Base-by-base conservation (phyloP, 2,113 vertebrate genomes). In the Pleuronectes platessa region DNA sequence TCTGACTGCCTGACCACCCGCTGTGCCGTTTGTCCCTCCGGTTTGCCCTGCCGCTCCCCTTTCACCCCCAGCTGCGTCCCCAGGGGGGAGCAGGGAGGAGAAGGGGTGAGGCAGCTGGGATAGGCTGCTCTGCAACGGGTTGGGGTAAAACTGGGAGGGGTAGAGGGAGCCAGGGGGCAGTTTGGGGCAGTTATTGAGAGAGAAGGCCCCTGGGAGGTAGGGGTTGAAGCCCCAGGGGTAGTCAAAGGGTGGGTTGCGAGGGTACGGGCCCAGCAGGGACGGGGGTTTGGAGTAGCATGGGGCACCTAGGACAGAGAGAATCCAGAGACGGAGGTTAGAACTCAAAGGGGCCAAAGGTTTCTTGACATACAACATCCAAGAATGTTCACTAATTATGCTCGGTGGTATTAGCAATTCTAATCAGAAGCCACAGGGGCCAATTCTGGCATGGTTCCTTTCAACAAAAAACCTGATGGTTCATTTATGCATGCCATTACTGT, bases 211-310 rank as follows among this genome's bases (percentile, higher is more conserved):
- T 0, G 96, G 92, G 67, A 97, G 94, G 87, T 97, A 97, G 0
- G 97, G 96, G 90, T 96, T 97, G 71, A 97, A 97, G 87, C 95
- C 94, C 97, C 97, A 97, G 61, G 96, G 94, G 90, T 97, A 97
- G 83, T 97, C 96, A 82, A 97, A 96, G 66, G 96, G 83, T 74
- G 94, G 90, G 69, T 88, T 95, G 69, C 96, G 93, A 53, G 95
- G 84, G 31, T 97, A 97, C 1, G 96, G 94, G 56, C 95, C 94
- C 93, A 97, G 91, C 89, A 97, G 93, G 72, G 95, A 92, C 0
- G 96, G 95, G 56, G 97, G 96, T 83, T 97, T 97, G 81, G 96
- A 93, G 81, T 97, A 97, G 83, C 95, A 92, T 0, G 95, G 92
- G 40, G 95, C 91, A 92, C 94, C 95, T 97, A 90, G 71, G 82